A percentile compares a stretch with the other conserved stretches of the same genome.
These are phyloP conservation scores for Amblyopsis rosae DNA, from an alignment of 2,113 vertebrate species.

Conservation along the genomic window DNA sequence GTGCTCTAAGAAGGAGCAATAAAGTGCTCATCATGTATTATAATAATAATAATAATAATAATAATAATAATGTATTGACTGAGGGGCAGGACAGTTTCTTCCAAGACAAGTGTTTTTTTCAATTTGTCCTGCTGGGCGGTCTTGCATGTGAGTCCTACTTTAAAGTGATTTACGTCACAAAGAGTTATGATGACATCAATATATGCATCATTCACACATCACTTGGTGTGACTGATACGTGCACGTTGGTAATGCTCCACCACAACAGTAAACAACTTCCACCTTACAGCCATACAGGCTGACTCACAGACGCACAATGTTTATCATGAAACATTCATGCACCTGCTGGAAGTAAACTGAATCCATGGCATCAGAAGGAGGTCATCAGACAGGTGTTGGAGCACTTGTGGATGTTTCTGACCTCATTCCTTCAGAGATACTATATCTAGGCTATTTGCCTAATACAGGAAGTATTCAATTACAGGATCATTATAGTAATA, in stretches of 20 bases:
- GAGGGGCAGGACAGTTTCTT: neutral
- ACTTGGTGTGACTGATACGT: slow-evolving; percentile 10
- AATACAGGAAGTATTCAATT: too few relatives aligned
- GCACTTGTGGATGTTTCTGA: neutral
- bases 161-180: slow-evolving; percentile 30
- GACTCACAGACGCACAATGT: neutral
- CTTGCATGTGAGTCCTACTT: slow-evolving; percentile 11
- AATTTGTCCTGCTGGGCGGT: slow-evolving; percentile 44
- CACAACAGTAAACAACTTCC: slow-evolving; percentile 5
- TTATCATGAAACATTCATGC: neutral
- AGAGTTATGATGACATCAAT: slow-evolving; percentile 30
- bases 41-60: too few relatives aligned
- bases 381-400: neutral
- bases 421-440: neutral
- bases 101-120: slow-evolving; percentile 32
- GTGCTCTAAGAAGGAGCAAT: slow-evolving; percentile 21
- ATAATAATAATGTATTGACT: neutral
- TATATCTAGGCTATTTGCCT: neutral
- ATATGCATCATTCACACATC: slow-evolving; percentile 17
- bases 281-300: slow-evolving; percentile 9
- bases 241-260: slow-evolving; percentile 17
- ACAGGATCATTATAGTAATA: too few relatives aligned
- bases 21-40: slow-evolving; percentile 26
- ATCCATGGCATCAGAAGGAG: slow-evolving; percentile 9
- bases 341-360: slow-evolving; percentile 7